These are phyloP conservation scores for Ferdinandea cuprea DNA, from an alignment of 2,888 invertebrate genomes.

Conservation along the genomic window DNA sequence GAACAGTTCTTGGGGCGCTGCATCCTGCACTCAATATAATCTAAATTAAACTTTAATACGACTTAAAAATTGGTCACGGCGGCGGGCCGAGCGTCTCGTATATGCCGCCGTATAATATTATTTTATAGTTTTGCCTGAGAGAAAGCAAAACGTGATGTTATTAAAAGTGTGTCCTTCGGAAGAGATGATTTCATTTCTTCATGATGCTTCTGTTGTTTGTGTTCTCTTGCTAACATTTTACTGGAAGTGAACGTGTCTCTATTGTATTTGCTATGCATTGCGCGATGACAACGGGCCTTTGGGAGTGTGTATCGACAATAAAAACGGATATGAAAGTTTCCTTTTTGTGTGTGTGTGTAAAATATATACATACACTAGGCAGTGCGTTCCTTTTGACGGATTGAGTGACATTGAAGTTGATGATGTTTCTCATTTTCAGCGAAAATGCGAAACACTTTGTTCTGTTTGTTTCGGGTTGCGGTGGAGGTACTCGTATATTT, in stretches of 20 bases:
- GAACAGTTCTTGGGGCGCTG: neutral
- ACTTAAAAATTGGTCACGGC: slow-evolving; percentile 8
- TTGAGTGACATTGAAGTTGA: slow-evolving; percentile 13
- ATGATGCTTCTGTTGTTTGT: neutral
- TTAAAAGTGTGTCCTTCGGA: slow-evolving; percentile 45
- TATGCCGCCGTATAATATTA: no score
- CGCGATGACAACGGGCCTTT: slow-evolving; percentile 5
- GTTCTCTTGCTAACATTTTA: neutral
- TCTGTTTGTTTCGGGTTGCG: neutral
- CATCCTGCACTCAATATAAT: slow-evolving; percentile 9
- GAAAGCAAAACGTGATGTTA: slow-evolving; percentile 37
- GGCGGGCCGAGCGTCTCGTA: no score
- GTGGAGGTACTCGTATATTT: neutral
- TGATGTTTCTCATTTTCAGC: slow-evolving; percentile 9
- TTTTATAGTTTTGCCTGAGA: no score
- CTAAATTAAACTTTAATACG: slow-evolving; percentile 12
- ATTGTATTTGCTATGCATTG: slow-evolving; percentile 5
- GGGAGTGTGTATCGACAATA: no score
- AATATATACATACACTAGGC: neutral
- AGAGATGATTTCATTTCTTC: slow-evolving; percentile 45
- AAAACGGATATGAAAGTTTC: slow-evolving; percentile 31
- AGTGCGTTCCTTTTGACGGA: neutral
- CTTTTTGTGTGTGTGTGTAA: neutral
- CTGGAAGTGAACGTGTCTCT: slow-evolving; percentile 10
- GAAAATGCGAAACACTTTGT: slow-evolving; percentile 5